Evolutionary conservation across 2,797 vertebrate species (phyloP), one percentile per base, ranked within the genome.

Genomic region (Brotula barbata): DNA sequence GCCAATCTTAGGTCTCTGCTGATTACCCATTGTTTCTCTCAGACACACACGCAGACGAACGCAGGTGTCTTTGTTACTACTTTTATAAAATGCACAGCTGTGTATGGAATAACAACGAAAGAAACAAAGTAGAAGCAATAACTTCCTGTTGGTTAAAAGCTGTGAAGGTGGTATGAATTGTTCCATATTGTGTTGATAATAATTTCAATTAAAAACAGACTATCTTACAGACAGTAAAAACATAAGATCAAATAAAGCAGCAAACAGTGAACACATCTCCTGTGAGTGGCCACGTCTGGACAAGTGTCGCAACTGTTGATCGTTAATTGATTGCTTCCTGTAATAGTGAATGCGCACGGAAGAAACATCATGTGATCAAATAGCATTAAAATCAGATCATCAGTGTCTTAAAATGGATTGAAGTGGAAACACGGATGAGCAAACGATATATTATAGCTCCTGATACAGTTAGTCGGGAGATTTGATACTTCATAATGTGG

Each of bases 321-420:
- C 73, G 68, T 59, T 88, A 83, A 86, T 83, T 77, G 78, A 69
- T 74, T 75, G 76, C 60, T 80, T 23, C 3, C 37, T 82, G 83
- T 82, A 77, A 81, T 79, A 71, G 74, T 77, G 78, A 79, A 84
- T 88, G 63, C 22, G n/a, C n/a, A n/a, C n/a, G n/a, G n/a, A 75
- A 85, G 60, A 68, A 50, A 63, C 65, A 50, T 77, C 66, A 58
- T 61, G 66, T 54, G 42, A 76, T 64, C 45, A 48, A 20, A 58
- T 56, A 34, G 66, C 71, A 76, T 82, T 75, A 79, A 59, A 71
- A 57, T 66, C 58, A 62, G 4, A 79, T 79, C 65, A 71, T 10
- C 58, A 25, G 42, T 45, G 36, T 62, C n/a, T 23, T 23, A 66
- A 63, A 40, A 63, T 58, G 25, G 25, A 80, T 75, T 58, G 23